Evolutionary conservation across 2,113 vertebrate species (phyloP), one percentile per base, ranked within the genome.

Genomic region (Dromaius novaehollandiae): DNA sequence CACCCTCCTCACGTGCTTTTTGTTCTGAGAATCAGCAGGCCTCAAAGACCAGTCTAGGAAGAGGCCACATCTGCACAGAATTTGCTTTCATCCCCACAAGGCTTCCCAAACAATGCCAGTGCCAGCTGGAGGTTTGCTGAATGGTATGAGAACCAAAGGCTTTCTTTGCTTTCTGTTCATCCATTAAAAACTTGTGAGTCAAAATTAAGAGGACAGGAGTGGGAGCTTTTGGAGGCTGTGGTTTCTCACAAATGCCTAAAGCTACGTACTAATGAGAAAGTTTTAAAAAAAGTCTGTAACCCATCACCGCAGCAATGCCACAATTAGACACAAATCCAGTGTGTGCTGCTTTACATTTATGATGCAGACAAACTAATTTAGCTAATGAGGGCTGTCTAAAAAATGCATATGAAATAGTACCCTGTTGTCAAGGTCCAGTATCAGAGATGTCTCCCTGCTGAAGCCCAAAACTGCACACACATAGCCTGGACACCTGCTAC

Each of bases 41-140:
- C 94, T 96, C 82, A 88, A 90, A 96, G 82, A 65, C 68, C 20
- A 1, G 89, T 28, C 93, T 96, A 50, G 83, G 91, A 95, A 95
- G 95, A 95, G 93, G 89, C 93, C 93, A 93, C 96, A 96, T 95
- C 95, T 95, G 93, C 95, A 90, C 68, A 86, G 87, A 95, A 48
- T 97, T 96, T 97, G 82, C 96, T 97, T 97, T 95, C 89, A 96
- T 94, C 91, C 88, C 82, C 95, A 88, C 66, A 91, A 96, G 92
- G 89, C 80, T 86, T 93, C 91, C 93, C 76, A 95, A 96, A 97
- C 93, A 95, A 95, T 90, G 82, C 90, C 88, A 91, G 32, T 95
- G 87, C 95, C 93, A 97, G 93, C 75, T 28, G 34, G 91, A 95
- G 89, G 73, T 95, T 95, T 86, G 60, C 88, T 97, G 90, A 96